Base-by-base conservation (phyloP, 2,113 vertebrate species). In the Oryzias melastigma region DNA sequence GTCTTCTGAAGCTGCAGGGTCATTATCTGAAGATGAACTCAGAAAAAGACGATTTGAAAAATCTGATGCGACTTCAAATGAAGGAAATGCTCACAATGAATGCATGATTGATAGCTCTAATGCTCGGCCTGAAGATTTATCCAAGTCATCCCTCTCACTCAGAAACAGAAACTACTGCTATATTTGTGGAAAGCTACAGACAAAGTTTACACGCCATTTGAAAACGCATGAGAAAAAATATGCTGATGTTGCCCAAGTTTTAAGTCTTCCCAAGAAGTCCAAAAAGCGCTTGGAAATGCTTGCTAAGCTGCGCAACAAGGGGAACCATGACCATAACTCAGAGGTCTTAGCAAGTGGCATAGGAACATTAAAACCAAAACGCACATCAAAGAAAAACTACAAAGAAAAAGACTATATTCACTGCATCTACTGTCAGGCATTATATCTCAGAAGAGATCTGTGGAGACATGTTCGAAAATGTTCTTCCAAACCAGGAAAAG, bases 401-500 rank as follows among this genome's bases (percentile, higher is more conserved):
- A 49, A 60, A 6, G 46, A 1, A 10, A 60, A 50, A 49, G 7
- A 60, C 7, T 60, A 40, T 14, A 40, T 60, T 17, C 46, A 60
- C 46, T 60, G 46, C 46, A 60, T 49, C 3, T 60, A 49, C 4
- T 49, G 58, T 19, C 27, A 60, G 14, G 27, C 14, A 20, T 40
- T 60, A 12, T 24, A 50, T 41, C 46, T 60, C 15, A 2, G n/a
- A 13, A 0, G 14, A 49, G 27, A 60, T 22, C 29, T 60, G n/a
- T 60, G 46, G 58, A 2, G 46, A 50, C 27, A 60, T 60, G 46
- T 41, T 22, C n/a, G 7, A 17, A 41, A 60, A 50, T 49, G 58
- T 60, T 40, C 35, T 25, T 52, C 29, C 42, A 62, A 62, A 51
- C 35, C 29, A 51, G 47, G 1, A n/a, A 20, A 51, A 42, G 48